These are phyloP conservation scores for Labroides dimidiatus DNA, from an alignment of 2,797 vertebrate genomes.

Conservation along the genomic window DNA sequence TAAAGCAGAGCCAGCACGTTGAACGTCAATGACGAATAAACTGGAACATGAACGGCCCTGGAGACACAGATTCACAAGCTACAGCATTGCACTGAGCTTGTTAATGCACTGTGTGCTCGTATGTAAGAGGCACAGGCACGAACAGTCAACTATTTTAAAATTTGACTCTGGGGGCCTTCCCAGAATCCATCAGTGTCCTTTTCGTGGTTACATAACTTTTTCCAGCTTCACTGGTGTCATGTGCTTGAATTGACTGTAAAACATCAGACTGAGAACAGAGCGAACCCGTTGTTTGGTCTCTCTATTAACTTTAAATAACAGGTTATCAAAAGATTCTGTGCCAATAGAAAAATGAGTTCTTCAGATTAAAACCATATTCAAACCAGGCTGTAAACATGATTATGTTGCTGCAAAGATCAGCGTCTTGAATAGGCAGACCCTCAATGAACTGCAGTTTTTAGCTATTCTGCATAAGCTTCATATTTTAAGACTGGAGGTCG, in stretches of 20 bases:
- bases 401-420: no score
- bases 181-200: constrained; percentile 45
- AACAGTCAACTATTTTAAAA: constrained; percentile 15
- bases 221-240: constrained; percentile 25
- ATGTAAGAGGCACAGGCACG: constrained; percentile 17
- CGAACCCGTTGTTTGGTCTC: constrained; percentile 32
- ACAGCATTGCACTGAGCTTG: constrained; percentile 27
- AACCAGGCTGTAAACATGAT: no score
- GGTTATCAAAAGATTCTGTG: no score
- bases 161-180: constrained; percentile 27
- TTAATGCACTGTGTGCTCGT: constrained; percentile 1
- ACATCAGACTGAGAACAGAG: constrained; percentile 16
- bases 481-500: no score
- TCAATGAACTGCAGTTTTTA: no score
- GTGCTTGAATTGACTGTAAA: constrained; percentile 9
- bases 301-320: neutral
- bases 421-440: no score
- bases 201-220: constrained; percentile 31
- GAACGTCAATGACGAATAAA: neutral
- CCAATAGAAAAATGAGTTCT: no score
- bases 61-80: constrained; percentile 23
- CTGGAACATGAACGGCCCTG: constrained; percentile 23
- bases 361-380: no score
- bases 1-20: neutral
- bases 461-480: no score